phyloP scores from a whole-genome alignment of 2,888 invertebrate genomes.

The Lepidocyrtinus sp. region DNA sequence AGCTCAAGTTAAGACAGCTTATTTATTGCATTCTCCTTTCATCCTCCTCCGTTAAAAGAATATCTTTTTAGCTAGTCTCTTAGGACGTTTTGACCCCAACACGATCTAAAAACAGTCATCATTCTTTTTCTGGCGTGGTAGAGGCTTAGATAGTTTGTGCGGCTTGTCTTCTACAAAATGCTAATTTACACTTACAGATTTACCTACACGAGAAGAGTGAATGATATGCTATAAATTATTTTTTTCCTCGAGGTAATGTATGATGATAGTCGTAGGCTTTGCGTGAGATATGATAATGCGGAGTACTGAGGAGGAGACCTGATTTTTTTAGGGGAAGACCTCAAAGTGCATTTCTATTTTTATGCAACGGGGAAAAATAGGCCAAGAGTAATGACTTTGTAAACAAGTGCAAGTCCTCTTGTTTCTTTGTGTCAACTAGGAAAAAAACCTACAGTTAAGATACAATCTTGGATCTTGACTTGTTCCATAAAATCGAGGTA shows the following conservation, averaged over 20 bases:
- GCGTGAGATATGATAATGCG: conserved; percentile 1
- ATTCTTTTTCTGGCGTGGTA: conserved; percentile 1
- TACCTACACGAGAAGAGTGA: conserved; percentile 2
- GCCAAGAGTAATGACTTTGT: conserved; percentile 44
- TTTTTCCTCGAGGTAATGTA: not conserved
- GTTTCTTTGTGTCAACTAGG: not conserved
- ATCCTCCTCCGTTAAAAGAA: not conserved
- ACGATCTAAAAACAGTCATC: conserved; percentile 9
- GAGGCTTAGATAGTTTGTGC: not conserved
- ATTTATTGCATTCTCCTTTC: not conserved
- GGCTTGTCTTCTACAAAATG: not conserved
- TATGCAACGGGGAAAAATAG: conserved; percentile 27
- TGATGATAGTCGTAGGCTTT: no score
- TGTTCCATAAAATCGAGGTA: conserved; percentile 12
- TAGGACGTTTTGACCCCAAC: conserved; percentile 39
- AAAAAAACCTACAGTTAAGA: not conserved
- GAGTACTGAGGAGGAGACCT: conserved; percentile 19
- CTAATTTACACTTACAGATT: conserved; percentile 19
- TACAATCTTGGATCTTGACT: conserved; percentile 2
- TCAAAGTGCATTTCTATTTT: conserved; percentile 20
- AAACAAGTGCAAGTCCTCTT: conserved; percentile 28
- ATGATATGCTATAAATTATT: conserved; percentile 12
- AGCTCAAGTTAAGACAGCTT: conserved; percentile 24
- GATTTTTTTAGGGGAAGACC: conserved; percentile 15
- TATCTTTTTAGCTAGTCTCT: conserved; percentile 21